Conservation (phyloP, 2,113 vertebrate genomes). For the Podarcis raffonei region DNA sequence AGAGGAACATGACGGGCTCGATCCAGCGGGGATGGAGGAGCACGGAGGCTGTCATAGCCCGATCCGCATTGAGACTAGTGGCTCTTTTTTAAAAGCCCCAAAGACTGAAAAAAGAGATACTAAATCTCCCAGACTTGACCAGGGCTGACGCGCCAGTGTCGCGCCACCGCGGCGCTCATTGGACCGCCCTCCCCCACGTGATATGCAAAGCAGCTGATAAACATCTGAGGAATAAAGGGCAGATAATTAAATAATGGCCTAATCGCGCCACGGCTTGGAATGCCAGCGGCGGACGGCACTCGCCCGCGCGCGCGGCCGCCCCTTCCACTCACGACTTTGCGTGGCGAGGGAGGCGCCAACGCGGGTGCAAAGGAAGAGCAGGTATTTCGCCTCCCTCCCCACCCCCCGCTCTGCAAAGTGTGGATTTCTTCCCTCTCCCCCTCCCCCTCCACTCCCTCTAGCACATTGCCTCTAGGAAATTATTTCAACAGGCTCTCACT, state of each 20-base stretch:
- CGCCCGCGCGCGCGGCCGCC: not conserved
- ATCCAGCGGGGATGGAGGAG: conserved; percentile 98
- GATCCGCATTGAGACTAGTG: conserved; percentile 92
- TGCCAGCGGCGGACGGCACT: conserved; percentile 28
- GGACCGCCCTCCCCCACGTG: conserved; percentile 87
- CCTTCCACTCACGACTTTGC: not conserved
- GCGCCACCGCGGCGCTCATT: conserved; percentile 84
- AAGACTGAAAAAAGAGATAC: conserved; percentile 91
- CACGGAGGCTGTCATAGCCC: conserved; percentile 99
- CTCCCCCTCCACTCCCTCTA: not conserved
- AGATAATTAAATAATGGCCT: conserved; percentile 80
- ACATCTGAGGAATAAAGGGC: conserved; percentile 76
- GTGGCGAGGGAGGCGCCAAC: not conserved
- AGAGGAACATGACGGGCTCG: conserved; percentile 99
- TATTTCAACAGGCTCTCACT: not conserved
- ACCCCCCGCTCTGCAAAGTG: conserved; percentile 22
- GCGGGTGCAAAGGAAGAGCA: conserved; percentile 11
- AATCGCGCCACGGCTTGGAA: conserved; percentile 47
- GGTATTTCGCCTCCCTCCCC: not conserved
- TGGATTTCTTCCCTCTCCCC: not conserved
- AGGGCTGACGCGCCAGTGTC: conserved; percentile 86
- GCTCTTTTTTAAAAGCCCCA: conserved; percentile 96
- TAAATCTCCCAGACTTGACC: conserved; percentile 83
- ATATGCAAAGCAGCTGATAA: conserved; percentile 94
- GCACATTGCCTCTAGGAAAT: not conserved